phyloP scores from a whole-genome alignment of 2,888 invertebrate species.

The Theretra japonica region DNA sequence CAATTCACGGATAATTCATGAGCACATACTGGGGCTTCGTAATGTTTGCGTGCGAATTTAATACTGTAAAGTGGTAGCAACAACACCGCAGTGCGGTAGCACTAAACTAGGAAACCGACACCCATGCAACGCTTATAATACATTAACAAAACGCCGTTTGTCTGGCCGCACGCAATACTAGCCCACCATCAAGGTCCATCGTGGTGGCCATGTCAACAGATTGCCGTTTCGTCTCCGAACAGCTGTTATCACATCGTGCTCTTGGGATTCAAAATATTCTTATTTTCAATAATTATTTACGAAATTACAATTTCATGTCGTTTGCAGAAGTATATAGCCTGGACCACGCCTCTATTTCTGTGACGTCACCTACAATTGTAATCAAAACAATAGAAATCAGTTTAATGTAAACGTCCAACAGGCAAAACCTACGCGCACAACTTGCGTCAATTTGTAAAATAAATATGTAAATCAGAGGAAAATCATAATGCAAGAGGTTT shows the following conservation, averaged over 20 bases:
- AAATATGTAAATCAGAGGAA: neutral
- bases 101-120: neutral
- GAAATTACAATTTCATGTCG: neutral
- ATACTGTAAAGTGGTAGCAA: neutral
- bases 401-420: neutral
- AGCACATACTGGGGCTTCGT: neutral
- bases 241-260: conserved; percentile 53
- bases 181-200: conserved; percentile 54
- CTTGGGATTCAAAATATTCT: neutral
- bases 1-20: neutral
- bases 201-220: conserved; percentile 54
- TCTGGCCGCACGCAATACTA: conserved; percentile 44
- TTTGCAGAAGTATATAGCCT: neutral
- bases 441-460: neutral
- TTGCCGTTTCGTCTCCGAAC: conserved; percentile 45
- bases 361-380: neutral
- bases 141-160: conserved; percentile 34
- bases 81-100: conserved; percentile 1
- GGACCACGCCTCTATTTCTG: neutral
- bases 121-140: neutral
- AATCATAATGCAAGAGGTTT: no score
- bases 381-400: neutral
- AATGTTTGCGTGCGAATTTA: neutral
- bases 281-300: neutral
- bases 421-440: no score